Evolutionary conservation across 2,113 vertebrate species (phyloP).

Genomic region (Mustela nigripes): DNA sequence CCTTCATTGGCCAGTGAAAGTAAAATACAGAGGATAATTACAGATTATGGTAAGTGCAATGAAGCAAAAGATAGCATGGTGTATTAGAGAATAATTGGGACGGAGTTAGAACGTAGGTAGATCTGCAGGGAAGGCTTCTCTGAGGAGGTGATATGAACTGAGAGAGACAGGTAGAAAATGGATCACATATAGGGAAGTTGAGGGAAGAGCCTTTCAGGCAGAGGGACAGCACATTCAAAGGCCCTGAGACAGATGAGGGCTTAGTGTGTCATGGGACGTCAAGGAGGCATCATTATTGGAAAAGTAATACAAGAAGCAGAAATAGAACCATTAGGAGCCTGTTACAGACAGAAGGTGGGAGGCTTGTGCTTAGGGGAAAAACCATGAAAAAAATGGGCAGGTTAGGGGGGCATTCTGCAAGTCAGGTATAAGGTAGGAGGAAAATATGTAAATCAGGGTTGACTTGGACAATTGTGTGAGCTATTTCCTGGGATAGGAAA

Average conservation of each 20-base stretch:
- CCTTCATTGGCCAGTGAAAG: background rate
- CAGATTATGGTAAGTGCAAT: background rate
- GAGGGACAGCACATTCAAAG: background rate
- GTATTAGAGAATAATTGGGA: background rate
- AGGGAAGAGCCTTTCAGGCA: background rate
- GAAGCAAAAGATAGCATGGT: background rate
- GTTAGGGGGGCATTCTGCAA: background rate
- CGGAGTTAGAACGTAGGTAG: background rate
- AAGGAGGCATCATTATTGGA: background rate
- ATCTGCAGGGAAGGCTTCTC: background rate
- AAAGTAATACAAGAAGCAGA: background rate
- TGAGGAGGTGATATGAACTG: background rate
- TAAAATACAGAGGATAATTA: background rate
- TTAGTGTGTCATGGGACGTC: background rate
- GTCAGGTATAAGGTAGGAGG: background rate
- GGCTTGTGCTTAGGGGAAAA: background rate
- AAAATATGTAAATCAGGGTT: background rate
- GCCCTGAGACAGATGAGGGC: background rate
- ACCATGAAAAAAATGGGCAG: background rate
- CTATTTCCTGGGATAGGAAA: background rate
- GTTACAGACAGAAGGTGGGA: background rate
- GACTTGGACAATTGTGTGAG: background rate
- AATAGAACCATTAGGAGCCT: background rate
- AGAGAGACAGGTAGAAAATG: background rate
- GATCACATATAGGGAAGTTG: background rate